Evolutionary conservation across 2,888 invertebrate species (phyloP), one percentile per base, ranked within the genome.

Genomic region (Eurois occulta): DNA sequence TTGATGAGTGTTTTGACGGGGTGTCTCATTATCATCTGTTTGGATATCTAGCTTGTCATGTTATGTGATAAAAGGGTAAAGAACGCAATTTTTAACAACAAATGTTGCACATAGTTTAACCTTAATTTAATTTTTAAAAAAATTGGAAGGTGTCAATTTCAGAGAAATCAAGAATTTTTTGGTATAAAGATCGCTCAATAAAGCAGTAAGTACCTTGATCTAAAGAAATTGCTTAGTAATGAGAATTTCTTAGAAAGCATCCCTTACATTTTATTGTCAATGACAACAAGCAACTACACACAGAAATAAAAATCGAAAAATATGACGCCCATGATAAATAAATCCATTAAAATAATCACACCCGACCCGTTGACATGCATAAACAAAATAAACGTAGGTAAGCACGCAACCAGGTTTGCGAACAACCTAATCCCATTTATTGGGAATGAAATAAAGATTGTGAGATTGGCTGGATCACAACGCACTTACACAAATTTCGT

Each of bases 401-500:
- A 80, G 65, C 46, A 92, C 92, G 90, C 91, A 93, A 94, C 94
- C 93, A 93, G 93, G 91, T 93, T 93, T 92, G 92, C 91, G 92
- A 94, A 94, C 92, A 93, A 91, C 92, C 92, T 95, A 95, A 96
- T 96, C 95, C 28, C 95, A 95, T 95, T 96, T 96, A 96, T 94
- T 92, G 93, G 87, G 93, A 94, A 95, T 95, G 94, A 95, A 96
- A 96, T 95, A 96, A 96, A 95, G 94, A 95, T 95, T 93, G 92
- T 91, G 92, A 95, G 94, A 95, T 95, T 95, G 95, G 93, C 92
- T 94, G 94, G 95, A 95, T 95, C 95, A 95, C 95, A 95, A 95
- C 95, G 93, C 95, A 95, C 95, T 96, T 95, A 95, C 94, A 96
- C 95, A 96, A 96, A 95, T 96, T 95, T 95, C 94, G 92, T 95